These are phyloP conservation scores for Tethya wilhelma DNA, from an alignment of 37 sponge, comb jelly and placozoan genomes.

Conservation along the genomic window DNA sequence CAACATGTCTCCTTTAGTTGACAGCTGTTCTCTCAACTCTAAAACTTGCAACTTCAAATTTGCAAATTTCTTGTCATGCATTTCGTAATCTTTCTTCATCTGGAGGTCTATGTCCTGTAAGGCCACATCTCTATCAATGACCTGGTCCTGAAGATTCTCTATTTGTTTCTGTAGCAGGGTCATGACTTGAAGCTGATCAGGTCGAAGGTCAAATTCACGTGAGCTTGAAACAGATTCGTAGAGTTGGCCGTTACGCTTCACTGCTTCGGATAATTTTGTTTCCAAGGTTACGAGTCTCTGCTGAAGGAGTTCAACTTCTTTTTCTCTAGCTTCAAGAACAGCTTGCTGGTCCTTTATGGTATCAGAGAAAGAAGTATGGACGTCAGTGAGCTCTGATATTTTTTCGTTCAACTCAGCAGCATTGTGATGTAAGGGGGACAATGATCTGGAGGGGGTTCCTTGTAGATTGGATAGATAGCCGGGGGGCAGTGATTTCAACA, in stretches of 20 bases:
- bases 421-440: neutral
- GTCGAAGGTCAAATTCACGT: neutral
- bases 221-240: neutral
- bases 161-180: constrained; percentile 31
- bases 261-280: neutral
- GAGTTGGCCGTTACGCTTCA: neutral
- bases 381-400: constrained; percentile 6
- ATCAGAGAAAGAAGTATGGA: neutral
- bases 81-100: constrained; percentile 53
- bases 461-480: constrained; percentile 37
- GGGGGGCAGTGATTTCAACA: constrained; percentile 37
- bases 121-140: constrained; percentile 54
- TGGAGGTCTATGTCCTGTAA: constrained; percentile 56
- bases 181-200: constrained; percentile 13
- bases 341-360: neutral
- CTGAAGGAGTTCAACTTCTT: neutral
- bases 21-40: constrained; percentile 36
- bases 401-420: constrained; percentile 19
- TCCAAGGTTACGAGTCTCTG: neutral
- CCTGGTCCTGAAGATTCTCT: constrained; percentile 52
- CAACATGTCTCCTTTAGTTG: constrained; percentile 8
- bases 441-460: neutral
- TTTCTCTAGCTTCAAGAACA: neutral
- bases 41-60: constrained; percentile 28
- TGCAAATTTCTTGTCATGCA: constrained; percentile 43